Conservation (phyloP, 2,113 vertebrate genomes). For the Zootoca vivipara region DNA sequence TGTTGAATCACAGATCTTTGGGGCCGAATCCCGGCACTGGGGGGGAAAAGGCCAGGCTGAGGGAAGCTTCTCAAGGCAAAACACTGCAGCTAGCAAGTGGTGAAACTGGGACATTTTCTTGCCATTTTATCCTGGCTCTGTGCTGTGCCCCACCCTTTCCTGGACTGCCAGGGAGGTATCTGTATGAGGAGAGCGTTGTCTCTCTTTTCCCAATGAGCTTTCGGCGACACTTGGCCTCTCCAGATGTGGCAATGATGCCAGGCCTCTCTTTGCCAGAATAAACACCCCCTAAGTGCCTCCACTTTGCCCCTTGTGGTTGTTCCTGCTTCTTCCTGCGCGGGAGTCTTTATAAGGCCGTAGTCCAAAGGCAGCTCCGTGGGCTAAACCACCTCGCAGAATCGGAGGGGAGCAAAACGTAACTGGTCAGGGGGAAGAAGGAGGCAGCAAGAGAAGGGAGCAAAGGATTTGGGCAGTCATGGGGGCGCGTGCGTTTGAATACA, state of each 20-base stretch:
- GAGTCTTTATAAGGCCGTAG: neutral
- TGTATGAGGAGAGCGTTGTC: neutral
- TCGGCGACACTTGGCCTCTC: neutral
- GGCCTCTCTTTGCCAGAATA: neutral
- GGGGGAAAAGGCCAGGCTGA: neutral
- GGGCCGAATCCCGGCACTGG: neutral
- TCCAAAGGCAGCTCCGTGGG: neutral
- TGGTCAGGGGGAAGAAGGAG: no score
- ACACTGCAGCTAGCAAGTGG: neutral
- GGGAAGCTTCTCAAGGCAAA: neutral
- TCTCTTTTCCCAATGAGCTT: neutral
- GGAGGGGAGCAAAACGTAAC: neutral
- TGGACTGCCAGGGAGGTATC: neutral
- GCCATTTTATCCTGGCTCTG: neutral
- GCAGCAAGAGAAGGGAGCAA: no score
- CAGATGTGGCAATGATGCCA: neutral
- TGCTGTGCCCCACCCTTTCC: neutral
- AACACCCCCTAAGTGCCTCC: conserved; percentile 29
- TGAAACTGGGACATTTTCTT: neutral
- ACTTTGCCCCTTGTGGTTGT: conserved; percentile 24
- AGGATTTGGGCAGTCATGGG: no score
- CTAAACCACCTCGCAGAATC: neutral
- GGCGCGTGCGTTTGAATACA: no score
- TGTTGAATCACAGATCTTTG: neutral
- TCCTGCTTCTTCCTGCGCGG: neutral